These are phyloP conservation scores for Callaeas wilsoni DNA, from an alignment of 2,113 vertebrate genomes.

Conservation along the genomic window DNA sequence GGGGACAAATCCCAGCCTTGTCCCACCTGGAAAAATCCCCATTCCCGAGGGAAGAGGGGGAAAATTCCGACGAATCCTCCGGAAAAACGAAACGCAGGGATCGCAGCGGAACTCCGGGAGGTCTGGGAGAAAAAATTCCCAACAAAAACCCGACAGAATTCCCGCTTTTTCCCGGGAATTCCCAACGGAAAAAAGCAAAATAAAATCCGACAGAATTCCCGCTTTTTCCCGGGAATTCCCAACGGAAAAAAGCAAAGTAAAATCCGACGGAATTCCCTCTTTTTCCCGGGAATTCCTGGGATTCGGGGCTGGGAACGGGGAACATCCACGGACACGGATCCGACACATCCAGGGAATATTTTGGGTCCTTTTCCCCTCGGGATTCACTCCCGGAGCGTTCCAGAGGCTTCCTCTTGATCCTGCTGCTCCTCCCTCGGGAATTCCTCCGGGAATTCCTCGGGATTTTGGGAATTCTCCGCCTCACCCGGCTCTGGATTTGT, in stretches of 20 bases:
- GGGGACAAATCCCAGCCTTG: not conserved
- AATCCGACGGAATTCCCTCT: not conserved
- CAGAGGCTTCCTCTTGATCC: not conserved
- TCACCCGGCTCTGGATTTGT: not conserved
- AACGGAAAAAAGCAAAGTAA: too few relatives aligned
- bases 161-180: not conserved
- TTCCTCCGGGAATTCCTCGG: not conserved
- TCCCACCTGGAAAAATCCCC: not conserved
- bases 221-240: not conserved
- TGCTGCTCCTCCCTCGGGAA: not conserved
- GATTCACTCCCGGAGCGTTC: not conserved
- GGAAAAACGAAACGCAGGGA: not conserved
- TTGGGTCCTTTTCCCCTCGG: not conserved
- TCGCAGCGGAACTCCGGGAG: not conserved
- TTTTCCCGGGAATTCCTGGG: not conserved
- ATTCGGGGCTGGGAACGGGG: not conserved
- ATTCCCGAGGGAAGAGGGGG: not conserved
- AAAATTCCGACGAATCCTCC: not conserved
- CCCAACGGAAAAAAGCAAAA: not conserved
- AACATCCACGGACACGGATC: not conserved
- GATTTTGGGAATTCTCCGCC: not conserved
- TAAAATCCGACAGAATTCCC: not conserved
- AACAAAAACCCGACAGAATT: not conserved
- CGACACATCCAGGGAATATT: not conserved
- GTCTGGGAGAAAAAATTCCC: not conserved